A percentile compares a stretch with the other conserved stretches of the same genome.
Conservation (phyloP, 1,140 invertebrate genomes). For the Marisa cornuarietis region DNA sequence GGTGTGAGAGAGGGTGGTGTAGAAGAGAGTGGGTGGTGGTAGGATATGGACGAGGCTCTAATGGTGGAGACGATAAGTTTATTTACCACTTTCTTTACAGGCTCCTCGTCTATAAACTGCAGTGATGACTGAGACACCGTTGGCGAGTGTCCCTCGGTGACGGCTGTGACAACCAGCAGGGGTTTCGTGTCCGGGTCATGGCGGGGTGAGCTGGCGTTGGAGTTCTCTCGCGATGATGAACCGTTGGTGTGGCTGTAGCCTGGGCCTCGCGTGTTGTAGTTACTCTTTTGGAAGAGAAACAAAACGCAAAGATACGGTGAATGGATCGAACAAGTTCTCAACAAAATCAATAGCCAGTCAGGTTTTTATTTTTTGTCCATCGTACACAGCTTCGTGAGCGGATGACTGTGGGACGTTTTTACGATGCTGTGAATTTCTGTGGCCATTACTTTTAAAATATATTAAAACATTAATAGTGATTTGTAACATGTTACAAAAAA, state of each 20-base stretch:
- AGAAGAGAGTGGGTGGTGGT: neutral
- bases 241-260: slow-evolving; percentile 22
- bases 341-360: too few relatives aligned
- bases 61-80: neutral
- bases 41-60: neutral
- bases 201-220: slow-evolving; percentile 20
- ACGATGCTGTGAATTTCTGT: too few relatives aligned
- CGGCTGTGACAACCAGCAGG: slow-evolving; percentile 8
- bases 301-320: too few relatives aligned
- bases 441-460: too few relatives aligned
- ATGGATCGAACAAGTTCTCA: too few relatives aligned
- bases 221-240: slow-evolving; percentile 15
- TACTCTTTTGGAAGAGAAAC: neutral
- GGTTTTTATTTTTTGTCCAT: too few relatives aligned
- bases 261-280: neutral
- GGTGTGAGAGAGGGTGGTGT: neutral
- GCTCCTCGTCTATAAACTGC: slow-evolving; percentile 19
- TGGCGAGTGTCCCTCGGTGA: neutral
- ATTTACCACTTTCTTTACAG: neutral
- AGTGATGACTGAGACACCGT: slow-evolving; percentile 11
- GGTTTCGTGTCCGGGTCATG: slow-evolving; percentile 20
- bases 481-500: too few relatives aligned
- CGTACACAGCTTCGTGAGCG: too few relatives aligned
- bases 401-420: too few relatives aligned
- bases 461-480: too few relatives aligned